Percentiles rank a stretch among this genome's conserved stretches.
phyloP scores from a whole-genome alignment of 1,140 invertebrate genomes.

The Chymomyza costata region DNA sequence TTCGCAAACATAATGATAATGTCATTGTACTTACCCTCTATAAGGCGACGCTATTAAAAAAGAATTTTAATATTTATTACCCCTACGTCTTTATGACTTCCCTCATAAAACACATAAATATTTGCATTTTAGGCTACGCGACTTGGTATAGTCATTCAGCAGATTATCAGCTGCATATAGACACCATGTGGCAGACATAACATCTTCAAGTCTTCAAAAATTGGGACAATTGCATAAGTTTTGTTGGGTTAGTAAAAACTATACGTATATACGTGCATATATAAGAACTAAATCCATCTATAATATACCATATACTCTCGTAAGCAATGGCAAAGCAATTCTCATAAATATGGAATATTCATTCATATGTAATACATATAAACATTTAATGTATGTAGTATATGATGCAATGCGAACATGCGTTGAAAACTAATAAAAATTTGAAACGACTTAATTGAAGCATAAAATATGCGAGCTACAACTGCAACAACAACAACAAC shows the following conservation, averaged over 20 bases:
- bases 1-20: no score
- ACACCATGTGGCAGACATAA: no score
- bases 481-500: constrained; percentile 1
- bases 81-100: no score
- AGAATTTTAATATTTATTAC: no score
- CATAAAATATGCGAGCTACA: constrained; percentile 33
- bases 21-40: no score
- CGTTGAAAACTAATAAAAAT: constrained; percentile 39
- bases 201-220: not conserved
- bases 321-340: constrained; percentile 7
- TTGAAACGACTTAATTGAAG: constrained; percentile 36
- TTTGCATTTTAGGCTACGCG: no score
- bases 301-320: not conserved
- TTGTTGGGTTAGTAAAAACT: no score
- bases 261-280: not conserved
- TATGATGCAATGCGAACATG: constrained; percentile 16
- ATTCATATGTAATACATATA: not conserved
- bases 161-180: no score
- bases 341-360: not conserved
- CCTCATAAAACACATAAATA: no score
- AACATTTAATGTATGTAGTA: not conserved
- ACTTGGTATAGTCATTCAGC: no score
- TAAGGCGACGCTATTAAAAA: no score
- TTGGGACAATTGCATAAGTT: constrained; percentile 8
- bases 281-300: no score